A percentile compares a stretch with the other conserved stretches of the same genome.
Evolutionary conservation across 2,113 vertebrate species (phyloP).

Genomic region (Chauna torquata): DNA sequence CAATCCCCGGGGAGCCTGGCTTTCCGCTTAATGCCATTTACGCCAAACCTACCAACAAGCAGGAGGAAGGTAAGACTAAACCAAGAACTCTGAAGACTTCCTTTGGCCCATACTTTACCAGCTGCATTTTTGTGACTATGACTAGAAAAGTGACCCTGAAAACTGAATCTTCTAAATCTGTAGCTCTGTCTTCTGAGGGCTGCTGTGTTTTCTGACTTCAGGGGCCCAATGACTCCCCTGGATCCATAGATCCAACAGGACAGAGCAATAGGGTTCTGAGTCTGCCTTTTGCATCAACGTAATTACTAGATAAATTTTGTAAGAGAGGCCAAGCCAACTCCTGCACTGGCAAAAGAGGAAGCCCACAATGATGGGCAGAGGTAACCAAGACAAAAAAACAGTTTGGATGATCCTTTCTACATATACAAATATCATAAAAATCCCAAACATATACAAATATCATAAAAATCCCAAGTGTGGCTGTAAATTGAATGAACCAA

Average conservation of each 20-base stretch:
- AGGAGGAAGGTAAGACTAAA: slow-evolving; percentile 81
- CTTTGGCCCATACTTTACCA: not conserved
- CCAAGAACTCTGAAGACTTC: not conserved
- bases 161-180: not conserved
- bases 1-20: slow-evolving; percentile 98
- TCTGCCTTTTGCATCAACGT: not conserved
- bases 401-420: not conserved
- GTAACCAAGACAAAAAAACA: not conserved
- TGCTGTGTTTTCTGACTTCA: not conserved
- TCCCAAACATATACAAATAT: not conserved
- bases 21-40: slow-evolving; percentile 98
- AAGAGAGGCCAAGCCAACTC: not conserved
- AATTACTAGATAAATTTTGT: not conserved
- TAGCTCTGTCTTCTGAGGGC: not conserved
- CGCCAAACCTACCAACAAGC: slow-evolving; percentile 80
- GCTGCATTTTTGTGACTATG: not conserved
- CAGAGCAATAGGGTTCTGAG: not conserved
- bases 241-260: not conserved
- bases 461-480: not conserved
- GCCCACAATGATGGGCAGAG: not conserved
- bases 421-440: not conserved
- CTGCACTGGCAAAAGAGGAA: not conserved
- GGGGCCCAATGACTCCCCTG: not conserved
- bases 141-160: not conserved
- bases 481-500: not conserved